Evolutionary conservation across 2,888 invertebrate genomes (phyloP), one percentile per base, ranked within the genome.

Genomic region (Phyto melanocephala): DNA sequence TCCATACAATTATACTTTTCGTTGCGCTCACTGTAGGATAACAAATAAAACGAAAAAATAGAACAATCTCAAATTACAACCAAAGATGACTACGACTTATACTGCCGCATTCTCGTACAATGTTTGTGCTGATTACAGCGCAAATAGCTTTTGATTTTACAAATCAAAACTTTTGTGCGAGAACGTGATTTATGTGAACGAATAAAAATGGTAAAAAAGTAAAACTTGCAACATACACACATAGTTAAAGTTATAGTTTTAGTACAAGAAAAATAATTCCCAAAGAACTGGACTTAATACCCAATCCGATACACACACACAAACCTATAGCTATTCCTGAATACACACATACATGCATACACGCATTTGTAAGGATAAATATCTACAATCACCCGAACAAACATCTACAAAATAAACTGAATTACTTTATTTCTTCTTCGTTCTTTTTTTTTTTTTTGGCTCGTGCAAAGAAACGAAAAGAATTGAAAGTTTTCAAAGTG

Each of bases 141-240:
- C 85, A 86, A 86, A 85, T 85, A 84, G 84, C 85, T 86, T 86
- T 84, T 86, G 89, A 89, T 89, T 89, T 88, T 88, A 87, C 86
- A 89, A 89, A 89, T 89, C 89, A 89, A 89, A 89, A 89, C 87
- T 89, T 89, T 88, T 89, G 87, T 87, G 87, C 86, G 82, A 85
- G 89, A 87, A 88, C 89, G 89, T 89, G 89, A 89, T 89, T 89
- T 89, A 89, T 89, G 88, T 87, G 86, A 80, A 80, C 76, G 76
- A 82, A 72, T 65, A 72, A 72, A 72, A 68, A 54, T 20, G 54
- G 28, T 17, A 42, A 62, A 54, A 42, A 65, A 33, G 3, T 6
- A 70, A 17, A 22, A 72, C 11, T 68, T 45, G 42, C 33, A 77
- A 62, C 52, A 77, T 62, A 54, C 35, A 45, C 17, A 15, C 45